phyloP scores from a whole-genome alignment of 2,888 invertebrate genomes.

The Drosophila leonis region DNA sequence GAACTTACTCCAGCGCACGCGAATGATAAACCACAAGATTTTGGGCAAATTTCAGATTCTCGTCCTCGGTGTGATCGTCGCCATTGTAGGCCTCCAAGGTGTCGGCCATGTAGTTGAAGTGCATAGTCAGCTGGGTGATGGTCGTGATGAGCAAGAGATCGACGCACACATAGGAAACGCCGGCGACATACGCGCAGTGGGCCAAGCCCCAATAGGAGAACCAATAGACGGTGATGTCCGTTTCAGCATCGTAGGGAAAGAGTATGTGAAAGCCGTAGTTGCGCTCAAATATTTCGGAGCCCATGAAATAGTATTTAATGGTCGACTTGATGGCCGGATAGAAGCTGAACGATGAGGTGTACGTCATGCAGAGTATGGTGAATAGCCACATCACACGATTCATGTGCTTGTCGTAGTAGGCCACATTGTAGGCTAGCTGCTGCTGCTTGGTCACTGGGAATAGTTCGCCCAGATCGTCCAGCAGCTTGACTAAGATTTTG shows the following conservation, averaged over 20 bases:
- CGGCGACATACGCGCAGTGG: conserved; percentile 75
- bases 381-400: conserved; percentile 67
- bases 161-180: conserved; percentile 75
- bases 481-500: conserved; percentile 43
- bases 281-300: conserved; percentile 66
- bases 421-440: conserved; percentile 56
- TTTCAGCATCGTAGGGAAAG: conserved; percentile 65
- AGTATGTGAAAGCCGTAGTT: conserved; percentile 66
- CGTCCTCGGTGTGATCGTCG: conserved; percentile 37
- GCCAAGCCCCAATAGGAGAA: conserved; percentile 64
- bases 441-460: conserved; percentile 58
- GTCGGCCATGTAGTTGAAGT: conserved; percentile 74
- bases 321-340: conserved; percentile 71
- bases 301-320: conserved; percentile 62
- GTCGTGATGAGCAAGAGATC: conserved; percentile 77
- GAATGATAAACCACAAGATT: conserved; percentile 56
- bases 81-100: conserved; percentile 59
- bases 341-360: conserved; percentile 77
- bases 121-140: conserved; percentile 75
- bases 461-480: conserved; percentile 66
- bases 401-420: conserved; percentile 57
- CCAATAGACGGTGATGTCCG: conserved; percentile 66
- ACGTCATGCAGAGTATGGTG: conserved; percentile 68
- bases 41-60: conserved; percentile 59
- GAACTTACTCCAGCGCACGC: conserved; percentile 63